These are phyloP conservation scores for Scaptomyza caliginosa DNA, from an alignment of 2,888 invertebrate species.

Conservation along the genomic window DNA sequence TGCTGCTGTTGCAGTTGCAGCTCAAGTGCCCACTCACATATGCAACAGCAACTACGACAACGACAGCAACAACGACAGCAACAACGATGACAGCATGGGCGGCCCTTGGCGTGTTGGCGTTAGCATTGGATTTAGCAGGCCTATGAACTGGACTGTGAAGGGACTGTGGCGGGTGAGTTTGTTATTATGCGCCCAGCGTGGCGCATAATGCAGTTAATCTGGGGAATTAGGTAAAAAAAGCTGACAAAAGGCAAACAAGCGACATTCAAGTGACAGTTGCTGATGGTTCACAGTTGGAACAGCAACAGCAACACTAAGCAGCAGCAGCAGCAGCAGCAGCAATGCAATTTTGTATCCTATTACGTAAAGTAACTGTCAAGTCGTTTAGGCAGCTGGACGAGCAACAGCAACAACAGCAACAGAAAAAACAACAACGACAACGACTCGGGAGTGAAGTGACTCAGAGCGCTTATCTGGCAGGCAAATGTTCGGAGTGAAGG, in stretches of 20 bases:
- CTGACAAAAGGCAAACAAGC: constrained; percentile 76
- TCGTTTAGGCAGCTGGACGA: constrained; percentile 58
- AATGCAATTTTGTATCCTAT: constrained; percentile 78
- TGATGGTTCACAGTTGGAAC: constrained; percentile 42
- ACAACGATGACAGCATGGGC: constrained; percentile 3
- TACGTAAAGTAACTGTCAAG: constrained; percentile 72
- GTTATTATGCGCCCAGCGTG: constrained; percentile 72
- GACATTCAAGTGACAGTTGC: constrained; percentile 53
- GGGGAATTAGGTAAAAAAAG: constrained; percentile 73
- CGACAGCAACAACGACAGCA: constrained; percentile 8
- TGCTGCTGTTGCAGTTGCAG: constrained; percentile 29
- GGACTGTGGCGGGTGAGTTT: constrained; percentile 14
- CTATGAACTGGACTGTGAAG: constrained; percentile 1
- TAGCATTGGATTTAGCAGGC: constrained; percentile 13
- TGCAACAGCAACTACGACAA: constrained; percentile 35
- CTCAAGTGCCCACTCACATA: constrained; percentile 55
- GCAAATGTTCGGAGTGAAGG: constrained; percentile 71
- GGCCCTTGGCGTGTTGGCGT: constrained; percentile 5
- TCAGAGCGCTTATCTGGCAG: constrained; percentile 69
- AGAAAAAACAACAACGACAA: constrained; percentile 1
- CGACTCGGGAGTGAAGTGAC: constrained; percentile 44
- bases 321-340: constrained; percentile 41
- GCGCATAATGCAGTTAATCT: constrained; percentile 79
- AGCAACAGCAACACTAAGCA: constrained; percentile 24
- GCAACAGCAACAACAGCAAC: constrained; percentile 21